Base-by-base conservation (phyloP, 2,797 vertebrate genomes). In the Huso huso region DNA sequence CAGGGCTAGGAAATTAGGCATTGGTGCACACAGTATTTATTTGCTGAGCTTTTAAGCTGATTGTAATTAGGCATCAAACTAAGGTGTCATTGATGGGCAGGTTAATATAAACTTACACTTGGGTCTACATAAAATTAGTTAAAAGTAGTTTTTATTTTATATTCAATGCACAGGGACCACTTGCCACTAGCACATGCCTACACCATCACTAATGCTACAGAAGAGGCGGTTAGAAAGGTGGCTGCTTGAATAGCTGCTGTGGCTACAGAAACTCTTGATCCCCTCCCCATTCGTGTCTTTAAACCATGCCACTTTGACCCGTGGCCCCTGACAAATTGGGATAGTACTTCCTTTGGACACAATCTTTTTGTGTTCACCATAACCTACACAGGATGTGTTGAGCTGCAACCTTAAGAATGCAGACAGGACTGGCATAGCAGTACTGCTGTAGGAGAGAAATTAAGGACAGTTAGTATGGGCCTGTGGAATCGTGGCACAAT, bases 361-460 rank as follows among this genome's bases (percentile, higher is more conserved):
- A 90, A 83, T 88, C 90, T 92, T 68, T 71, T 66, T 85, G 83
- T 84, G 85, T 93, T 96, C 93, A 95, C 95, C 94, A 96, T 95
- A 97, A 98, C 95, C 95, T 98, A 98, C 95, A 99, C 96, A 98
- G 94, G 95, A 97, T 90, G 95, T 98, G 96, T 96, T 97, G 96
- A 96, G 96, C 95, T 97, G 95, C 96, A 94, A 94, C 95, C 96
- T 97, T 97, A 95, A 98, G 95, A 97, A 95, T 93, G 96, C 96
- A 98, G 97, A 98, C 97, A 99, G 97, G 97, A 99, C 95, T 99
- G 96, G 94, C 96, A 99, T 93, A 99, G 96, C 97, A 99, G 96
- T 98, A 99, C 97, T 99, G 97, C 97, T 99, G 97, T 98, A 99
- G 97, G 96, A 99, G 95, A 99, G 95, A 99, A 99, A 99, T 99